Evolutionary conservation across 2,888 invertebrate genomes (phyloP), one percentile per base, ranked within the genome.

Genomic region (Drosophila mulleri): DNA sequence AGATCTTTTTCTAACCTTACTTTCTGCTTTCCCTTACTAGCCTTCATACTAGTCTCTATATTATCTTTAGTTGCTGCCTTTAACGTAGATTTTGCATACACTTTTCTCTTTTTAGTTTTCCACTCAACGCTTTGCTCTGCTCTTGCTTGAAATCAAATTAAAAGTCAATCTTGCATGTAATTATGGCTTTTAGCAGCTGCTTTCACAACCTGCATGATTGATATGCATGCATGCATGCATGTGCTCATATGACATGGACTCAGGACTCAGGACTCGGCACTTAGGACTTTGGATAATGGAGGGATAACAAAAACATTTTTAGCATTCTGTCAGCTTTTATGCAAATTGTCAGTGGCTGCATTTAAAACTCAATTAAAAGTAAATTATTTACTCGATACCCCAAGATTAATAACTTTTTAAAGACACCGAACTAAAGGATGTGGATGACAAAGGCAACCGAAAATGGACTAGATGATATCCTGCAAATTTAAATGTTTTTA

Each of bases 151-250:
- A 92, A 92, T 92, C 84, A 85, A 91, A 91, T 92, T 92, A 91
- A 92, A 92, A 92, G 89, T 87, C 91, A 92, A 92, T 92, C 91
- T 92, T 82, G 86, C 91, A 88, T 90, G 89, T 92, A 90, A 91
- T 92, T 92, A 91, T 92, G 89, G 89, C 88, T 87, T 91, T 83
- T 83, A 84, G 86, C 83, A 91, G 77, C 64, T 78, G 73, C 73
- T 56, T 67, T 53, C 52, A 60, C 14, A 61, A n/a, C 26, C 42
- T 44, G 35, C 54, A 60, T 61, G 72, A 67, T 59, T 59, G 35
- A 67, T 67, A 67, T 67, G 47, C 59, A 59, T 61, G 44, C 47
- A 59, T 52, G 70, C 48, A 32, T 50, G 50, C 50, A 7, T 35
- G 20, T 75, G 74, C 41, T 47, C 47, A 56, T 59, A 50, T 45